Conservation (phyloP, 2,113 vertebrate genomes). For the Hippocampus mohnikei region DNA sequence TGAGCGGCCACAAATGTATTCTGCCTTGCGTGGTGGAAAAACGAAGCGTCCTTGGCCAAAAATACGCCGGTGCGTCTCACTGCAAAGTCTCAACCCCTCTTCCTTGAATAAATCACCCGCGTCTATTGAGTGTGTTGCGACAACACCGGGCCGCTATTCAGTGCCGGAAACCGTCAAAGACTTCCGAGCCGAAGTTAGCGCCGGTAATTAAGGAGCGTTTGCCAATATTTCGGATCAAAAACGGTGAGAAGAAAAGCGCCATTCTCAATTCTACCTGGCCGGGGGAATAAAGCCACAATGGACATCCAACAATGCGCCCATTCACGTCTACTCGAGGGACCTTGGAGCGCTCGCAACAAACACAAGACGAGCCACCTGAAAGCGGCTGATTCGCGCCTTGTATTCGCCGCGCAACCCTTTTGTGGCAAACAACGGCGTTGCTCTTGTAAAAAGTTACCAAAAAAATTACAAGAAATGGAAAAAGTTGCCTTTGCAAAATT, state of each 20-base stretch:
- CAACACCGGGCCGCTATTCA: conserved; percentile 70
- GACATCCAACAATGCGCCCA: conserved; percentile 76
- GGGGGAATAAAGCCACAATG: conserved; percentile 77
- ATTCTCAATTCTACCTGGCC: conserved; percentile 77
- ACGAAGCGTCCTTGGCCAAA: conserved; percentile 69
- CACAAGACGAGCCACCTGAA: conserved; percentile 67
- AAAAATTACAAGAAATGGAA: conserved; percentile 23
- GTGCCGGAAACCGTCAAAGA: conserved; percentile 66
- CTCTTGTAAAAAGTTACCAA: conserved; percentile 42
- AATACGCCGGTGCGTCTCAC: conserved; percentile 67
- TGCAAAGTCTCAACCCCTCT: conserved; percentile 69
- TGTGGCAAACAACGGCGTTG: conserved; percentile 64
- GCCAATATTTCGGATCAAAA: conserved; percentile 81
- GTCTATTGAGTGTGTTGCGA: conserved; percentile 73
- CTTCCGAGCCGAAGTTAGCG: conserved; percentile 74
- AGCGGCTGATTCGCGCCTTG: conserved; percentile 66
- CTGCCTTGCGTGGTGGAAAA: conserved; percentile 61
- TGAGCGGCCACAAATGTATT: conserved; percentile 59
- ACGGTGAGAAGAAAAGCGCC: conserved; percentile 69
- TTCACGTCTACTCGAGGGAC: conserved; percentile 79
- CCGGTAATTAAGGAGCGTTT: conserved; percentile 78
- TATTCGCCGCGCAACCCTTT: conserved; percentile 69
- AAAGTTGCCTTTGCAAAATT: conserved; percentile 43
- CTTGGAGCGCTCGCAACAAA: conserved; percentile 72
- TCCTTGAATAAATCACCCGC: conserved; percentile 75